A percentile compares a stretch with the other conserved stretches of the same genome.
These are phyloP conservation scores for Rallus crepitans DNA, from an alignment of 2,797 vertebrate species.

Conservation along the genomic window DNA sequence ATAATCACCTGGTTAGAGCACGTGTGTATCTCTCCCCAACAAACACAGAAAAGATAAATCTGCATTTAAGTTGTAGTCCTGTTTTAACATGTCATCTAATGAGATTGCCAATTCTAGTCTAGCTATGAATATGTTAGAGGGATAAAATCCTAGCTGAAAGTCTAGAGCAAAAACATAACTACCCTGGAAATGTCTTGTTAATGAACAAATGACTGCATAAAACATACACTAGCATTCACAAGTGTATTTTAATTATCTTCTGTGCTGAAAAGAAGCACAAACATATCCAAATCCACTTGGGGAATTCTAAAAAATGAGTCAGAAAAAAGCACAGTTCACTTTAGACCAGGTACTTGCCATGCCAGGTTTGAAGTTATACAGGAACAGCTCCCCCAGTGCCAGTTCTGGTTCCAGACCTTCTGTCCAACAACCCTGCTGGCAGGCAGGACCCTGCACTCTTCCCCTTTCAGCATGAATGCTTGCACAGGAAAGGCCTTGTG, in stretches of 20 bases:
- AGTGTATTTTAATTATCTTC: background rate
- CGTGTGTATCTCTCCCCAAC: background rate
- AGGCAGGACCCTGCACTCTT: background rate
- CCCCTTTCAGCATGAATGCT: background rate
- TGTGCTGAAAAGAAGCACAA: background rate
- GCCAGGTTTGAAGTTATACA: background rate
- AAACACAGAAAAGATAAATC: background rate
- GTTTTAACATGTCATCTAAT: background rate
- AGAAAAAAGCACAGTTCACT: background rate
- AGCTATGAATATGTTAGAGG: background rate
- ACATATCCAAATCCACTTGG: background rate
- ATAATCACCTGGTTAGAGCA: background rate
- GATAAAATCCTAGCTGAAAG: constrained; percentile 9
- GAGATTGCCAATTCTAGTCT: background rate
- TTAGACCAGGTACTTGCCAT: background rate
- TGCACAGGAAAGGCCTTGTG: background rate
- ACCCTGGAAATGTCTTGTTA: background rate
- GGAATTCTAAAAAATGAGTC: background rate
- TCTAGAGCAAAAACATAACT: background rate
- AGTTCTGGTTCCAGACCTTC: background rate
- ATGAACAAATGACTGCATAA: background rate
- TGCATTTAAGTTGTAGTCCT: background rate
- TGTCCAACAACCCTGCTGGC: background rate
- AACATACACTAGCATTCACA: background rate
- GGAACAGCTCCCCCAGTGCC: background rate